Percentiles rank a stretch among this genome's conserved stretches.
Evolutionary conservation across 2,113 vertebrate genomes (phyloP).

Genomic region (Acanthochromis polyacanthus): DNA sequence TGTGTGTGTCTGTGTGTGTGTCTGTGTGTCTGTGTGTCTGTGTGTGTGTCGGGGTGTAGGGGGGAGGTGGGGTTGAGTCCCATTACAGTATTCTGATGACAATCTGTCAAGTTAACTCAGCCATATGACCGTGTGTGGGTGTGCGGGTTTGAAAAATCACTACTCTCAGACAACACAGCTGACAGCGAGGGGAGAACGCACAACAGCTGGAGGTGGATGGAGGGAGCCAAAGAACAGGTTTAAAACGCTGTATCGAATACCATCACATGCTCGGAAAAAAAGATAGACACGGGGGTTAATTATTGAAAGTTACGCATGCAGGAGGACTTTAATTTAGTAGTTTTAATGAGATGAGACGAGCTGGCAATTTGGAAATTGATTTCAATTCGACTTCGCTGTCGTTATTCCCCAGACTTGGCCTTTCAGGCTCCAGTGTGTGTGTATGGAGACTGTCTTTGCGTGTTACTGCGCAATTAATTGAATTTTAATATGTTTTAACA

Average conservation of each 20-base stretch:
- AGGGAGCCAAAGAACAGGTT: neutral
- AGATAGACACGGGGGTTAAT: slow-evolving; percentile 20
- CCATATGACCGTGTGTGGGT: slow-evolving; percentile 59
- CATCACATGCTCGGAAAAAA: neutral
- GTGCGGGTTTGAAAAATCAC: slow-evolving; percentile 57
- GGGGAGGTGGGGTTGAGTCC: slow-evolving; percentile 50
- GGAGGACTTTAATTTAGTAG: slow-evolving; percentile 15
- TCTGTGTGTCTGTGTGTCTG: no score
- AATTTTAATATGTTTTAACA: slow-evolving; percentile 48
- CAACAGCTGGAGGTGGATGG: slow-evolving; percentile 27
- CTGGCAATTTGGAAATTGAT: slow-evolving; percentile 53
- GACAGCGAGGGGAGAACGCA: slow-evolving; percentile 6
- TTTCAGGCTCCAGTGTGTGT: neutral
- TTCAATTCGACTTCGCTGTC: slow-evolving; percentile 30
- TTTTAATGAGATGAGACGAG: slow-evolving; percentile 54
- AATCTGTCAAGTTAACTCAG: slow-evolving; percentile 81
- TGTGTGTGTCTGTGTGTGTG: neutral
- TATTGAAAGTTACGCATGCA: slow-evolving; percentile 21
- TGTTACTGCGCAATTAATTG: slow-evolving; percentile 28
- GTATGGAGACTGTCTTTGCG: neutral
- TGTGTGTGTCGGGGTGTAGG: neutral
- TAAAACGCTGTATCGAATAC: slow-evolving; percentile 10
- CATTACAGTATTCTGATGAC: slow-evolving; percentile 80
- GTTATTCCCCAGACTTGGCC: slow-evolving; percentile 1
- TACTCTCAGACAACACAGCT: slow-evolving; percentile 32